A percentile compares a stretch with the other conserved stretches of the same genome.
phyloP scores from a whole-genome alignment of 2,888 invertebrate genomes.

The Malthinus seriepunctatus region DNA sequence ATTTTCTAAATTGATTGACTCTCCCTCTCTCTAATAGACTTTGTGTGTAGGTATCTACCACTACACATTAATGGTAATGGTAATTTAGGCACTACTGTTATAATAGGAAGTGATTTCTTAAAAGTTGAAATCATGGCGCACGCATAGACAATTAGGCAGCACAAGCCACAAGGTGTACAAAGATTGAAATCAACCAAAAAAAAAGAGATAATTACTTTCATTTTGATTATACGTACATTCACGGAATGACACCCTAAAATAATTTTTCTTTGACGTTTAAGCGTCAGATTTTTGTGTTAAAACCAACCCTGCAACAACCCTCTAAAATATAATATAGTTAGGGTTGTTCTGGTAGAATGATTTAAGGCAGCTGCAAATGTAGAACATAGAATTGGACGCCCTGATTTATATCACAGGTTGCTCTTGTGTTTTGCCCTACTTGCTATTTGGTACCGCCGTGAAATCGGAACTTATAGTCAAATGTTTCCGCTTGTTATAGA shows the following conservation, averaged over 20 bases:
- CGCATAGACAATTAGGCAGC: no score
- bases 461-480: conserved; percentile 36
- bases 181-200: neutral
- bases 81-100: no score
- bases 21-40: neutral
- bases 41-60: no score
- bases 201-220: neutral
- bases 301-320: conserved; percentile 38
- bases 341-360: conserved; percentile 55
- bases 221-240: neutral
- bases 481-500: conserved; percentile 30
- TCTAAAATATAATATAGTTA: conserved; percentile 31
- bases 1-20: neutral
- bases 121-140: neutral
- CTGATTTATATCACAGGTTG: conserved; percentile 51
- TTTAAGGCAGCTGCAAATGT: conserved; percentile 51
- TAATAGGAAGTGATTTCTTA: neutral
- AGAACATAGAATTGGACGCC: conserved; percentile 25
- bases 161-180: neutral
- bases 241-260: neutral
- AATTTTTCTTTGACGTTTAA: conserved; percentile 3
- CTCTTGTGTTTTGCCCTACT: conserved; percentile 37
- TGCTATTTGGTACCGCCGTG: conserved; percentile 39
- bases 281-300: conserved; percentile 14
- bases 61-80: no score